phyloP scores from a whole-genome alignment of 2,797 vertebrate genomes.

The Prionace glauca region DNA sequence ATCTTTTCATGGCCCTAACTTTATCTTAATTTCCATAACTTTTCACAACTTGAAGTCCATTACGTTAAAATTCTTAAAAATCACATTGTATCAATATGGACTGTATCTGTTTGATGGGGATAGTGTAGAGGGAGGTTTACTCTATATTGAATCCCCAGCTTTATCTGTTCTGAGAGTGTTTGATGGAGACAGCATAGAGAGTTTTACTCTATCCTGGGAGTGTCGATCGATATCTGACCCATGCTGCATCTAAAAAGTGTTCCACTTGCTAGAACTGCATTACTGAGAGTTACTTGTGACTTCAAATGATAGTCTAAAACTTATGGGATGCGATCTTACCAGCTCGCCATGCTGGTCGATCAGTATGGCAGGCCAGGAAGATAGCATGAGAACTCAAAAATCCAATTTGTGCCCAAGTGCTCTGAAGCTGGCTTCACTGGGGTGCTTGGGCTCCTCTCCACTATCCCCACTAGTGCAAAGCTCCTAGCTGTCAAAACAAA shows the following conservation, averaged over 20 bases:
- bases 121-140: not conserved
- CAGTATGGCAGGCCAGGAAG: too few relatives aligned
- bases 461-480: too few relatives aligned
- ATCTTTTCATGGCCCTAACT: too few relatives aligned
- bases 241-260: not conserved
- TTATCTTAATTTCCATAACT: not conserved
- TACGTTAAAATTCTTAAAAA: not conserved
- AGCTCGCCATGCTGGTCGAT: too few relatives aligned
- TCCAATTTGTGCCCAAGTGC: too few relatives aligned
- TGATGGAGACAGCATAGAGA: not conserved
- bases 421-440: too few relatives aligned
- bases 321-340: too few relatives aligned
- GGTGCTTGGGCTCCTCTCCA: too few relatives aligned
- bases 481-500: too few relatives aligned
- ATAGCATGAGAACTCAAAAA: too few relatives aligned
- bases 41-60: not conserved
- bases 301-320: not conserved
- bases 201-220: not conserved
- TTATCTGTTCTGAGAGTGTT: not conserved
- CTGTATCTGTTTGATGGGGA: too few relatives aligned
- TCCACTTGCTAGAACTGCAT: not conserved
- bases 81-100: not conserved
- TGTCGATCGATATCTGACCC: not conserved
- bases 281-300: not conserved
- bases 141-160: not conserved